These are phyloP conservation scores for Pyrocephalus nanus DNA, from an alignment of 2,797 vertebrate genomes.

Conservation along the genomic window DNA sequence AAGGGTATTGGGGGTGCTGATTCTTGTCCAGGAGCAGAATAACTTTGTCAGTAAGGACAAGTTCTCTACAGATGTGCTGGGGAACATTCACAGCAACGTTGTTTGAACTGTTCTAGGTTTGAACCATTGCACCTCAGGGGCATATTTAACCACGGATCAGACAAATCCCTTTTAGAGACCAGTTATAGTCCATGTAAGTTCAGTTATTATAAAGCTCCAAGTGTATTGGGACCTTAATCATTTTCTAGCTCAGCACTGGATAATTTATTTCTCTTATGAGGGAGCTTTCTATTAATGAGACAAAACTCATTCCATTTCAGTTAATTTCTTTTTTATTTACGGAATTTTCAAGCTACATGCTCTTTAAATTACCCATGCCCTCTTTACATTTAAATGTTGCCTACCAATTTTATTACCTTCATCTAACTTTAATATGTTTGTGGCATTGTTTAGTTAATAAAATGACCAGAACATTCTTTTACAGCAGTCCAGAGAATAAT, in stretches of 20 bases:
- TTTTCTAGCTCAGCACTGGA: background rate
- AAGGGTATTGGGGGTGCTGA: background rate
- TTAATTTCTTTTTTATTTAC: conserved; percentile 55
- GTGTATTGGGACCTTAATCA: background rate
- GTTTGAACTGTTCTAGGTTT: background rate
- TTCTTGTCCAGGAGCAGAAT: background rate
- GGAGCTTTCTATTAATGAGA: conserved; percentile 12
- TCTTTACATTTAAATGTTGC: conserved; percentile 21
- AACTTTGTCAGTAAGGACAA: background rate
- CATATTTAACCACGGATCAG: background rate
- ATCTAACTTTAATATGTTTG: background rate
- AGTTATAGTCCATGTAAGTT: background rate
- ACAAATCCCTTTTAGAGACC: background rate
- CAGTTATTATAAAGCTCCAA: conserved; percentile 15
- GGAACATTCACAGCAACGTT: background rate
- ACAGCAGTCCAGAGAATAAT: background rate
- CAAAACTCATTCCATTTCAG: conserved; percentile 32
- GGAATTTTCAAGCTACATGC: background rate
- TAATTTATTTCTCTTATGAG: conserved; percentile 41
- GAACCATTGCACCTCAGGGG: background rate
- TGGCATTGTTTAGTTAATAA: conserved; percentile 33
- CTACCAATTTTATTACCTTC: conserved; percentile 24
- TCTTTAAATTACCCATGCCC: conserved; percentile 41
- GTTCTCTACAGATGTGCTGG: background rate
- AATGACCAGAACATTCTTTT: background rate